Evolutionary conservation across 2,797 vertebrate genomes (phyloP).

Genomic region (Orientallactaga sibirica): DNA sequence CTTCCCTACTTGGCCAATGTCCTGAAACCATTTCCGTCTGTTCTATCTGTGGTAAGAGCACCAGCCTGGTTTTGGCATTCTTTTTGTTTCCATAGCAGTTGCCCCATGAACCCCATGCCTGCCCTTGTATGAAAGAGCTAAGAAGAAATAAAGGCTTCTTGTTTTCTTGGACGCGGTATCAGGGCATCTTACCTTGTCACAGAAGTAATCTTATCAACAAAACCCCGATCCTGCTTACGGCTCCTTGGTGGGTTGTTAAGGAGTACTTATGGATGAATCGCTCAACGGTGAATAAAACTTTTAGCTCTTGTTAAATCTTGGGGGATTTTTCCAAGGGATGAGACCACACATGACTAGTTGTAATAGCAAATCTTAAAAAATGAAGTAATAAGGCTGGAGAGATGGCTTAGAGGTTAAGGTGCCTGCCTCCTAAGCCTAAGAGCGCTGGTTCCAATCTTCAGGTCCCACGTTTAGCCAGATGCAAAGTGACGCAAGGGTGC

Average conservation of each 20-base stretch:
- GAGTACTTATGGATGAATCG: neutral
- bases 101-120: neutral
- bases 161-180: constrained; percentile 23
- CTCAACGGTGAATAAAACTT: constrained; percentile 51
- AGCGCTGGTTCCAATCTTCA: no score
- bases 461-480: no score
- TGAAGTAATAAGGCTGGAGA: no score
- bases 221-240: neutral
- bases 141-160: constrained; percentile 41
- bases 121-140: constrained; percentile 34
- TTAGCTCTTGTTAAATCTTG: constrained; percentile 2
- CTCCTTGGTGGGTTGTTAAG: constrained; percentile 59
- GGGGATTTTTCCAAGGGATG: neutral
- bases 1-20: neutral
- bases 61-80: neutral
- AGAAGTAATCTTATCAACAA: constrained; percentile 59
- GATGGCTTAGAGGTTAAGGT: no score
- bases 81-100: constrained; percentile 13
- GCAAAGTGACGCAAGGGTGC: no score
- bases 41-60: neutral
- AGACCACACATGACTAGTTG: constrained; percentile 37
- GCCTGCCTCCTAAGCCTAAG: no score
- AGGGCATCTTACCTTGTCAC: neutral
- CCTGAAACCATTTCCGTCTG: constrained; percentile 11
- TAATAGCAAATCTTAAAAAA: constrained; percentile 35